phyloP scores from a whole-genome alignment of 30 jellyfish, hydroid and myxozoan genomes.

The Mastigias papua region DNA sequence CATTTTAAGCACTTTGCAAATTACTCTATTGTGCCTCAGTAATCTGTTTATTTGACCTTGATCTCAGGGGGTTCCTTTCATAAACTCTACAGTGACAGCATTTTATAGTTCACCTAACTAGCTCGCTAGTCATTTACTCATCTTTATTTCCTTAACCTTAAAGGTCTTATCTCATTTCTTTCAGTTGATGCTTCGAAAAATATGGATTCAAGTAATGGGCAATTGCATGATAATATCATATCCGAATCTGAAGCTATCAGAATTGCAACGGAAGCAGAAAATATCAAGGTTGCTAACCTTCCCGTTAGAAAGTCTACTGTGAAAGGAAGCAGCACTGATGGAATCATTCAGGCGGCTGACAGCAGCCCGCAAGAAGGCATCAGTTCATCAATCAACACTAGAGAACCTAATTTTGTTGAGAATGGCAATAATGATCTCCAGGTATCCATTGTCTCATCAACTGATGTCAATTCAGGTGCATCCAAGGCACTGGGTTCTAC shows the following conservation, averaged over 20 bases:
- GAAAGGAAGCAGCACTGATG: neutral
- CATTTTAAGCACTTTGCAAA: too few relatives aligned
- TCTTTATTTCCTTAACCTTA: too few relatives aligned
- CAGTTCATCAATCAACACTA: neutral
- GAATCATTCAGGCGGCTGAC: neutral
- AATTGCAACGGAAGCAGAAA: constrained; percentile 43
- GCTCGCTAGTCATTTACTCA: too few relatives aligned
- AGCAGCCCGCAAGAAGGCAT: neutral
- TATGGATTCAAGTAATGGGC: neutral
- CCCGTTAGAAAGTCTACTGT: constrained; percentile 4
- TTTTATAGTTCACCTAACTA: too few relatives aligned
- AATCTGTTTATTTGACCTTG: too few relatives aligned
- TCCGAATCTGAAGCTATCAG: constrained; percentile 8
- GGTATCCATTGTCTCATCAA: constrained; percentile 46
- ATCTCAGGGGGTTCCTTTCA: too few relatives aligned
- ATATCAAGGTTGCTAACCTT: constrained; percentile 4
- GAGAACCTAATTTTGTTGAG: neutral
- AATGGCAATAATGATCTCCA: constrained; percentile 6
- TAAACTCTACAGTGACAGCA: too few relatives aligned
- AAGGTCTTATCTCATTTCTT: too few relatives aligned
- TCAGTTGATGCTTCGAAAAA: neutral
- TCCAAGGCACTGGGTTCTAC: neutral
- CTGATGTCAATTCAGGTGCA: neutral
- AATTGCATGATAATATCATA: neutral
- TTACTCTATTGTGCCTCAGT: too few relatives aligned